A percentile compares a stretch with the other conserved stretches of the same genome.
Conservation (phyloP, 2,113 vertebrate genomes). For the Centropus unirufus region DNA sequence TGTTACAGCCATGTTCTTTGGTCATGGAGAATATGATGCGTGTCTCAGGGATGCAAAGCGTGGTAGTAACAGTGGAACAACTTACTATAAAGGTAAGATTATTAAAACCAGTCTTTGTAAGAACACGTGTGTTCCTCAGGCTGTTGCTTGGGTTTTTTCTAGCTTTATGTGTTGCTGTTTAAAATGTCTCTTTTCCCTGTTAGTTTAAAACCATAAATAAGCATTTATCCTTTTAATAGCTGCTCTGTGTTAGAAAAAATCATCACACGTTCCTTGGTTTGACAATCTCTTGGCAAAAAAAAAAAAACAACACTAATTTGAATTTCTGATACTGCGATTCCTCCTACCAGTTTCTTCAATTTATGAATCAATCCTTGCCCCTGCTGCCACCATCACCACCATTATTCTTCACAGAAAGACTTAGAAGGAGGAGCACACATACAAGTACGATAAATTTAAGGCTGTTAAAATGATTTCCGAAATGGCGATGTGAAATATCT, state of each 20-base stretch:
- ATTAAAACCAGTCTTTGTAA: not conserved
- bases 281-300: not conserved
- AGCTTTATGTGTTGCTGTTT: not conserved
- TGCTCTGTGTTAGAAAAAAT: not conserved
- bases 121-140: not conserved
- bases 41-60: constrained; percentile 77
- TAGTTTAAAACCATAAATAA: not conserved
- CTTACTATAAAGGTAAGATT: constrained; percentile 87
- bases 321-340: not conserved
- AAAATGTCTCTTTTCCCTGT: not conserved
- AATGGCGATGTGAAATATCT: not conserved
- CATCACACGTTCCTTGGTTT: not conserved
- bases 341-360: not conserved
- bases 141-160: not conserved
- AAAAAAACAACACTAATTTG: not conserved
- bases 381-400: not conserved
- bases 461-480: not conserved
- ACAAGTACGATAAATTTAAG: not conserved
- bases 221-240: not conserved
- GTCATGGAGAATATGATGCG: constrained; percentile 81
- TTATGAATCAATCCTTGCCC: not conserved
- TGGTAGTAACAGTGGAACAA: constrained; percentile 84
- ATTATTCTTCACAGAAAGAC: not conserved
- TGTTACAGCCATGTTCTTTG: constrained; percentile 89
- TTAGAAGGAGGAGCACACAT: not conserved